Base-by-base conservation (phyloP, 2,888 invertebrate genomes). In the Hedychridium roseum region DNA sequence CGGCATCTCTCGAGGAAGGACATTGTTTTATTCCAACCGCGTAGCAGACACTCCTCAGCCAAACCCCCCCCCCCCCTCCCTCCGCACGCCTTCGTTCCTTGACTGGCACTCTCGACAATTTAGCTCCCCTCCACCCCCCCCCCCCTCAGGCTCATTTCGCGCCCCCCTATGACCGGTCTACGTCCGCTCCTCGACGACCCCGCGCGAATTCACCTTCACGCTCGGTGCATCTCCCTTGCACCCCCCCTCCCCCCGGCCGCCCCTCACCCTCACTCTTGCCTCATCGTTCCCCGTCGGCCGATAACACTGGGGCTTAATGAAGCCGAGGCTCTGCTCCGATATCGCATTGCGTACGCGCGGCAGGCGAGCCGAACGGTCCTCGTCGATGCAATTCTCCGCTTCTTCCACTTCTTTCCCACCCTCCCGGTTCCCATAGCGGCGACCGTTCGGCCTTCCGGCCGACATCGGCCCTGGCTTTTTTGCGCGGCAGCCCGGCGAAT, bases 21-120 rank as follows among this genome's bases (percentile, higher is more conserved):
- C 71, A 76, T 76, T 75, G 75, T 76, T 76, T 76, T 74, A 76
- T 76, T 75, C 76, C 71, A 53, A 66, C 70, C 75, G 75, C 75
- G 74, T 76, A 74, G 68, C 71, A 76, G 74, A 75, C 75, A 73
- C 74, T 71, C 65, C 72, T 71, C 71, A 70, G 64, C 64, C 68
- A 60, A 60, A 56, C 54, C 50, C 50, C 41, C 50, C 55, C 52
- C 46, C 47, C 53, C 61, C 46, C 55, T 52, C 38, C 57, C 50
- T 52, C 54, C 48, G 45, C 32, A 46, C 48, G 31, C 48, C 39
- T 47, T 37, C 45, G 50, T 58, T 59, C 60, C 63, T 67, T 65
- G 64, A 60, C 71, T 66, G 64, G 66, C 63, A 70, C 74, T 71
- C 71, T 75, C 67, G 67, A 74, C 74, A 70, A 73, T 75, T 73